phyloP scores from a whole-genome alignment of 2,888 invertebrate genomes.

The Eulithis testata region DNA sequence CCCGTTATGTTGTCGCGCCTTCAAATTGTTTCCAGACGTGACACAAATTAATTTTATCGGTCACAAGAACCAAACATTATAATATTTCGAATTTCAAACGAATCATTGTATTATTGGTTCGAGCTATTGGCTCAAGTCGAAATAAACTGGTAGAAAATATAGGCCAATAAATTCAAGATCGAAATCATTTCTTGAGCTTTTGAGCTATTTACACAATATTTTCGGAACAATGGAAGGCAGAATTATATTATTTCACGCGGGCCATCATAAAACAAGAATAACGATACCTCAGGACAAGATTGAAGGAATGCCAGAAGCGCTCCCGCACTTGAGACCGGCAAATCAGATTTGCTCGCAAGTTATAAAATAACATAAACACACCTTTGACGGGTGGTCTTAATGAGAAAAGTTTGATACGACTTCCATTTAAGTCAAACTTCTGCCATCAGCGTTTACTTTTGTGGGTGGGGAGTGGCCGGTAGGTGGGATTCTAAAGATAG shows the following conservation, averaged over 20 bases:
- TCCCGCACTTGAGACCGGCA: slow-evolving; percentile 44
- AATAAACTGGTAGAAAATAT: slow-evolving; percentile 11
- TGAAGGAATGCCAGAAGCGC: slow-evolving; percentile 33
- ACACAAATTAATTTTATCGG: slow-evolving; percentile 58
- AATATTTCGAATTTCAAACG: slow-evolving; percentile 9
- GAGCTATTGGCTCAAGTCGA: slow-evolving; percentile 14
- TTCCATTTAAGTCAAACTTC: slow-evolving; percentile 81
- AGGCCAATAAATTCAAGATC: slow-evolving; percentile 7
- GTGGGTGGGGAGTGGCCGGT: slow-evolving; percentile 61
- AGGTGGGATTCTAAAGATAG: slow-evolving; percentile 55
- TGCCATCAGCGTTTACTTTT: slow-evolving; percentile 78
- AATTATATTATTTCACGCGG: slow-evolving; percentile 17
- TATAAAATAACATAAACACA: slow-evolving; percentile 82
- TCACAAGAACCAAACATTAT: slow-evolving; percentile 25
- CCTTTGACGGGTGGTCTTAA: slow-evolving; percentile 81
- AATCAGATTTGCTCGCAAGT: slow-evolving; percentile 70
- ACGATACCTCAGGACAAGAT: slow-evolving; percentile 37
- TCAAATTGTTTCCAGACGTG: slow-evolving; percentile 65
- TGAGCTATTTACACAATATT: slow-evolving; percentile 20
- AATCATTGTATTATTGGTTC: slow-evolving; percentile 13
- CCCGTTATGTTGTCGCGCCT: slow-evolving; percentile 70
- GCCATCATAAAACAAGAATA: slow-evolving; percentile 35
- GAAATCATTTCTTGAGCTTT: slow-evolving; percentile 6
- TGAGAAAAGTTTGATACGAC: slow-evolving; percentile 83
- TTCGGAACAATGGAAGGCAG: slow-evolving; percentile 12